Evolutionary conservation across 2,797 vertebrate genomes (phyloP), one percentile per base, ranked within the genome.

Genomic region (Cynopterus sphinx): DNA sequence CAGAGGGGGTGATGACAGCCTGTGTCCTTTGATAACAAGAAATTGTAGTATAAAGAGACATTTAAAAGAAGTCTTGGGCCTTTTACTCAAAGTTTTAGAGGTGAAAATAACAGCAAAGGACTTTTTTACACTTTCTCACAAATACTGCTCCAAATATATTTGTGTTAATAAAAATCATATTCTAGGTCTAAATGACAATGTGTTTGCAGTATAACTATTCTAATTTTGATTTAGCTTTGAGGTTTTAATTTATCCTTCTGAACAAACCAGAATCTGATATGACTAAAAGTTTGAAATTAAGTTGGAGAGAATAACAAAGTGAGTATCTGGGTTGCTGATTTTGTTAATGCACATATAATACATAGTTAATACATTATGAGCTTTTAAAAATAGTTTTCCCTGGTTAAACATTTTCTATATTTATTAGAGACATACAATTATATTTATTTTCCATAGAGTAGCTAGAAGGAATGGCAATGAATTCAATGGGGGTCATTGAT

Each of bases 31-130:
- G 36, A 96, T 97, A 73, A 39, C n/a, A 92, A 43, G 71, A 31
- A 97, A 82, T 78, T 74, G 49, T n/a, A 53, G 6, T 88, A 90
- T 83, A 97, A 95, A 73, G 83, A 81, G 74, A 57, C 11, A 87
- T 94, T 95, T 57, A 78, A 71, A 82, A 70, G 70, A 94, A 86
- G 0, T 5, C 77, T 0, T 73, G 46, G 31, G 4, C 1, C 0
- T 55, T 82, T 89, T 68, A 36, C 11, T 9, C 22, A 68, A 89
- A 43, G 1, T 63, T 84, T 85, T 61, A 81, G 11, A 22, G 51
- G 33, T 87, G 1, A 70, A 68, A 41, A 36, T 24, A 84, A 68
- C 7, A 21, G 3, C 5, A 67, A 93, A 59, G 3, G 3, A 2
- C 26, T 87, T 82, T 8, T 90, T 87, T 74, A 53, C 7, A 55